Conservation (phyloP, 2,888 invertebrate species). For the Amaurobius ferox region DNA sequence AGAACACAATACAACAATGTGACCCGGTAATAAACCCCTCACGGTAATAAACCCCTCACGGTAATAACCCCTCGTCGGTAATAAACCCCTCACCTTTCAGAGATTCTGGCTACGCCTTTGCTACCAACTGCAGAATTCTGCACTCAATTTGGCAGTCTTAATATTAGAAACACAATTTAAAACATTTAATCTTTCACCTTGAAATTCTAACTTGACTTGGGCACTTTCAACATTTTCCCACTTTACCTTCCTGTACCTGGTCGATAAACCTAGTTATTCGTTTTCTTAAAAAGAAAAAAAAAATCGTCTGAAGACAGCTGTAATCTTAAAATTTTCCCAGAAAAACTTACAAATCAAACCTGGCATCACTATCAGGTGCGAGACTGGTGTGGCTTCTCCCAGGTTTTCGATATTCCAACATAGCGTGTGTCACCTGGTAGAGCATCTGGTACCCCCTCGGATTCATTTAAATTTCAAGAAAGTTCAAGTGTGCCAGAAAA, state of each 20-base stretch:
- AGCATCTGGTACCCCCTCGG: not conserved
- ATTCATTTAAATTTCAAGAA: not conserved
- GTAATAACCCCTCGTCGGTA: too few species aligned
- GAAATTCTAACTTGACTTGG: too few species aligned
- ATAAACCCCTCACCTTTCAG: too few species aligned
- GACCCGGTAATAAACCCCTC: too few species aligned
- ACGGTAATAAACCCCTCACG: too few species aligned
- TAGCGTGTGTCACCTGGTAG: slow-evolving; percentile 1
- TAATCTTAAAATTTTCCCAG: slow-evolving; percentile 12
- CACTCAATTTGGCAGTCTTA: too few species aligned
- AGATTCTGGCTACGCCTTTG: too few species aligned
- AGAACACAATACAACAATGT: too few species aligned
- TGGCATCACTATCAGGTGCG: not conserved
- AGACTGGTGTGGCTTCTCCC: not conserved
- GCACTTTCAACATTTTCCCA: not conserved
- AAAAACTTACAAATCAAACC: slow-evolving; percentile 7
- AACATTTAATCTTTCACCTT: too few species aligned
- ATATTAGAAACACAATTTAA: too few species aligned
- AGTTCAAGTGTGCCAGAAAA: not conserved
- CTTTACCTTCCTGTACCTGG: not conserved
- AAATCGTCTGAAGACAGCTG: not conserved
- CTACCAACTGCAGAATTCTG: too few species aligned
- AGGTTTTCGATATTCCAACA: not conserved
- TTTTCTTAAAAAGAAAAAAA: not conserved
- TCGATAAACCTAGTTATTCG: not conserved